Evolutionary conservation across 2,113 vertebrate species (phyloP).

Genomic region (Poeciliopsis retropinna): DNA sequence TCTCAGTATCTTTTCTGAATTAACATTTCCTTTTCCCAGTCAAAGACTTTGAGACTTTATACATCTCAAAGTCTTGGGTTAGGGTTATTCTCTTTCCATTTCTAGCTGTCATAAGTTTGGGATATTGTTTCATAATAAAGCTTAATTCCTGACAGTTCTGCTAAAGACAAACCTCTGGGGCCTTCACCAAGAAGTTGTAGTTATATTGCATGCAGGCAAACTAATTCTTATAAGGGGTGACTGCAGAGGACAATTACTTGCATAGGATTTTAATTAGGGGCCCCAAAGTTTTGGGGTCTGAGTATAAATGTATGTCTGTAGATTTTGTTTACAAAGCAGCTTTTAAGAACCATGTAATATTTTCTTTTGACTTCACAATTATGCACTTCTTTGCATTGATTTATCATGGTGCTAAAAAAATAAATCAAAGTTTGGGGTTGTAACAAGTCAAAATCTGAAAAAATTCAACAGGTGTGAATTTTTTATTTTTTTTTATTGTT

Average conservation of each 20-base stretch:
- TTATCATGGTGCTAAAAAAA: not conserved
- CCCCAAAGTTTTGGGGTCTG: no score
- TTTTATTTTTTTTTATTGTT: not conserved
- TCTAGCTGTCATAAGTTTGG: not conserved
- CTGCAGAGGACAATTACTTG: no score
- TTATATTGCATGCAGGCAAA: no score
- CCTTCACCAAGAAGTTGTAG: no score
- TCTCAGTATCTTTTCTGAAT: not conserved
- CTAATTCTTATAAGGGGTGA: no score
- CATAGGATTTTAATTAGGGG: no score
- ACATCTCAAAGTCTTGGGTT: no score
- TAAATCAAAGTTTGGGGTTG: not conserved
- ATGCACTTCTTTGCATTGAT: not conserved
- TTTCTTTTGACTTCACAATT: not conserved
- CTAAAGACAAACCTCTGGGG: no score
- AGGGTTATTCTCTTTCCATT: not conserved
- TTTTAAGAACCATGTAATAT: not conserved
- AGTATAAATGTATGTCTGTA: not conserved
- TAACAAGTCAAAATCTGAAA: not conserved
- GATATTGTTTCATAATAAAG: not conserved
- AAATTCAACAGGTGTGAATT: not conserved
- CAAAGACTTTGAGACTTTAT: no score
- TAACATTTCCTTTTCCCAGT: not conserved
- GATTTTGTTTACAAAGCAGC: not conserved
- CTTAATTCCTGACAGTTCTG: no score